These are phyloP conservation scores for Aplochiton taeniatus DNA, from an alignment of 2,797 vertebrate genomes.

Conservation along the genomic window DNA sequence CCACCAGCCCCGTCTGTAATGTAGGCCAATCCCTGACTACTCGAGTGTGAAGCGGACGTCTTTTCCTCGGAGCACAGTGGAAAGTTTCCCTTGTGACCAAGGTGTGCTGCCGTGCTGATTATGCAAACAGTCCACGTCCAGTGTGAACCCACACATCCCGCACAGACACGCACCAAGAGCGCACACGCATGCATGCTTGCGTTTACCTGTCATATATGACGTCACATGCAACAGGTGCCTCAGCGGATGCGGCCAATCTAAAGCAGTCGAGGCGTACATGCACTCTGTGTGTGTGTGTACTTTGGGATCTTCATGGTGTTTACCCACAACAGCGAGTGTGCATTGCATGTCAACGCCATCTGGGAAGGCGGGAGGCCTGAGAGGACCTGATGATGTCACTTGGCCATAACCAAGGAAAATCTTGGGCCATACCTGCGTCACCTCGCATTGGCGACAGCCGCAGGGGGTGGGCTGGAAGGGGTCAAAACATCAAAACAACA, in stretches of 20 bases:
- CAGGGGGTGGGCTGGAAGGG: conserved; percentile 39
- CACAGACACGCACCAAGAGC: background rate
- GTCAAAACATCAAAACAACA: conserved; percentile 50
- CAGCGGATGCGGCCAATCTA: conserved; percentile 39
- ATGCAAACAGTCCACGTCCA: conserved; percentile 62
- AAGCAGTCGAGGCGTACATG: background rate
- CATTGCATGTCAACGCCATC: conserved; percentile 44
- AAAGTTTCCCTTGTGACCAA: conserved; percentile 69
- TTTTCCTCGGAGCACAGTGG: conserved; percentile 61
- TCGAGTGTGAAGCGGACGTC: conserved; percentile 45
- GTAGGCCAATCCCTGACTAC: conserved; percentile 43
- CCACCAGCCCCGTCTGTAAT: conserved; percentile 15
- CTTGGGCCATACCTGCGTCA: conserved; percentile 69
- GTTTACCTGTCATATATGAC: conserved; percentile 56
- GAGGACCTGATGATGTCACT: conserved; percentile 61
- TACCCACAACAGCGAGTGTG: conserved; percentile 59
- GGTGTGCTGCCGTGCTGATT: conserved; percentile 64
- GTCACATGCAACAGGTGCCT: conserved; percentile 60
- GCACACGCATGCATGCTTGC: conserved; percentile 8
- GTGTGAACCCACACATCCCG: conserved; percentile 36
- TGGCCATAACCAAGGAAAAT: conserved; percentile 59
- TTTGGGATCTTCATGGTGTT: conserved; percentile 51
- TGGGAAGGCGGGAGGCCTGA: conserved; percentile 38
- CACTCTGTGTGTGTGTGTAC: conserved; percentile 8
- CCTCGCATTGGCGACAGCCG: conserved; percentile 45